A percentile compares a stretch with the other conserved stretches of the same genome.
These are phyloP conservation scores for Aphidius gifuensis DNA, from an alignment of 1,140 invertebrate species.

Conservation along the genomic window DNA sequence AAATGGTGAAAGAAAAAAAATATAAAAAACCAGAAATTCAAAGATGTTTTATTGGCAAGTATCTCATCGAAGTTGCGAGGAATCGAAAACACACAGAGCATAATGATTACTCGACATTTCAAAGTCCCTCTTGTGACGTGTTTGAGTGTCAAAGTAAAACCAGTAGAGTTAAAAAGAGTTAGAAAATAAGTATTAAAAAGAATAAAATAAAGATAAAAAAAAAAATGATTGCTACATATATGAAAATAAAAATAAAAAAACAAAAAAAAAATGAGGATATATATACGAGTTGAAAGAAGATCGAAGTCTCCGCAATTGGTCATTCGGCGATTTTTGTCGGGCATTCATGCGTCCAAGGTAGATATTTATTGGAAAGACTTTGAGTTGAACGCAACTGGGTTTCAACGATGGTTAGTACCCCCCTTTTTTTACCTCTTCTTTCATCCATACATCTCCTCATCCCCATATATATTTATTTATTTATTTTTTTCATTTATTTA, in stretches of 20 bases:
- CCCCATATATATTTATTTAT: neutral
- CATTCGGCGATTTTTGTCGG: slow-evolving; percentile 48
- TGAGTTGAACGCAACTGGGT: slow-evolving; percentile 19
- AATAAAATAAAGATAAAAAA: slow-evolving; percentile 9
- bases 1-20: neutral
- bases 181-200: neutral
- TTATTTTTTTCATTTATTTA: neutral
- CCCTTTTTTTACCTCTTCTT: neutral
- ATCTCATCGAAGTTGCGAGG: neutral
- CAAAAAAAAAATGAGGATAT: slow-evolving; percentile 9
- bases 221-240: slow-evolving; percentile 25
- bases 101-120: slow-evolving; percentile 11
- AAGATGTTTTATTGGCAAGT: neutral
- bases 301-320: slow-evolving; percentile 41
- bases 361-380: slow-evolving; percentile 50
- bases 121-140: slow-evolving; percentile 5
- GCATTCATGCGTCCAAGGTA: slow-evolving; percentile 50
- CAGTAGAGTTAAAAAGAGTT: neutral
- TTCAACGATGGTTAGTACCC: slow-evolving; percentile 24
- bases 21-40: neutral
- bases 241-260: slow-evolving; percentile 14
- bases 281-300: neutral
- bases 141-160: slow-evolving; percentile 15
- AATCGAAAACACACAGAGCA: slow-evolving; percentile 14
- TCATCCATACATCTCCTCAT: neutral